Base-by-base conservation (phyloP, 2,888 invertebrate species). In the Eupithecia subfuscata region DNA sequence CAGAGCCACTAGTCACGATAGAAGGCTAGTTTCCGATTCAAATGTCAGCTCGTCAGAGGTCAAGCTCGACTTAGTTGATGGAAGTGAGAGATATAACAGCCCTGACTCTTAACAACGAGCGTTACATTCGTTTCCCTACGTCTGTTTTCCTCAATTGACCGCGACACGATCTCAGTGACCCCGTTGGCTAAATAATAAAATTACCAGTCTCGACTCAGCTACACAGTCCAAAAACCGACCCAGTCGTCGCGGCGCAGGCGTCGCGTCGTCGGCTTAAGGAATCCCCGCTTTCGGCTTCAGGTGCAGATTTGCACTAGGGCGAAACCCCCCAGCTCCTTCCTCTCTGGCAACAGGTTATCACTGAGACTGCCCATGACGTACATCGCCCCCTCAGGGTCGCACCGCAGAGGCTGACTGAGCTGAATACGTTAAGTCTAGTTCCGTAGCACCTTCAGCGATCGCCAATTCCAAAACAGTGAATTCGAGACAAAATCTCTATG, bases 11-110 rank as follows among this genome's bases (percentile, higher is more conserved):
- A 71, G 63, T 64, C 72, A 74, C 74, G 69, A 71, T 65, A 65
- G n/a, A 48, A 63, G 37, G 60, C 8, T 45, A 56, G 65, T 70
- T 72, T 67, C 52, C 34, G 22, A 72, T 74, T 70, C 56, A 70
- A 72, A 74, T 75, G 56, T 71, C 74, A 73, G 56, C 65, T 52
- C 52, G 40, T 71, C 60, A 68, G 73, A 43, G 64, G 67, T 70
- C 74, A 70, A 70, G 69, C 60, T 67, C 63, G 56, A 25, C 60
- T 37, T 30, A 25, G 43, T 71, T 75, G 69, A 76, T 74, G 63
- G 69, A 45, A 70, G 73, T 60, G 22, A 67, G 52, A 70, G 76
- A 74, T 74, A 74, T 73, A 43, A 52, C 64, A 40, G 18, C 22
- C 25, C 22, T 60, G 60, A 60, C 60, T 60, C 60, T 60, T 60